A percentile compares a stretch with the other conserved stretches of the same genome.
Conservation (phyloP, 2,888 invertebrate genomes). For the Drosophila niveifrons region DNA sequence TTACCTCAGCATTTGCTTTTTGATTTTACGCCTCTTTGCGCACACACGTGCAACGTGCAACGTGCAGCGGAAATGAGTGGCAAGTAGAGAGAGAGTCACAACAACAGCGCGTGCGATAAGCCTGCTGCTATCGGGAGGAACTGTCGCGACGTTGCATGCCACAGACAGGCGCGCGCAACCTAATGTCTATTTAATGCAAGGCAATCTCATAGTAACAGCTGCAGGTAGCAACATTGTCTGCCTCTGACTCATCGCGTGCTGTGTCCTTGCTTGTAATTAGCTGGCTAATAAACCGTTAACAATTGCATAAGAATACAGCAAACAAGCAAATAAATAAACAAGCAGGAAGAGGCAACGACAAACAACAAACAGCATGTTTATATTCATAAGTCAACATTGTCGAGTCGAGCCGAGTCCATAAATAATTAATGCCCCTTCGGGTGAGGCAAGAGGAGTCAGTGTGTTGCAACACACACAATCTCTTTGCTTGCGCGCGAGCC, state of each 20-base stretch:
- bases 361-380: slow-evolving; percentile 42
- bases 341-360: slow-evolving; percentile 11
- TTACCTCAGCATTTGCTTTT: slow-evolving; percentile 25
- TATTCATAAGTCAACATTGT: slow-evolving; percentile 48
- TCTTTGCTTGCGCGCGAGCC: slow-evolving; percentile 33
- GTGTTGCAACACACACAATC: slow-evolving; percentile 21
- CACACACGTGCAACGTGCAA: slow-evolving; percentile 61
- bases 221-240: slow-evolving; percentile 53
- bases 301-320: slow-evolving; percentile 11
- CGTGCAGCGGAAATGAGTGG: slow-evolving; percentile 63
- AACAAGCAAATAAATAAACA: slow-evolving; percentile 9
- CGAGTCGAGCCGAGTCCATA: slow-evolving; percentile 41
- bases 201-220: slow-evolving; percentile 54
- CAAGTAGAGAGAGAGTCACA: slow-evolving; percentile 15
- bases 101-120: slow-evolving; percentile 59
- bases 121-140: slow-evolving; percentile 8
- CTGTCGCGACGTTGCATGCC: slow-evolving; percentile 39
- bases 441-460: slow-evolving; percentile 21
- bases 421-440: slow-evolving; percentile 68
- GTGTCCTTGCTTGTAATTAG: slow-evolving; percentile 46
- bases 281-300: slow-evolving; percentile 52
- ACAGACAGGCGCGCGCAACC: slow-evolving; percentile 40
- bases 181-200: slow-evolving; percentile 72
- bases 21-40: slow-evolving; percentile 56
- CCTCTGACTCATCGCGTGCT: slow-evolving; percentile 41